Evolutionary conservation across 1,140 invertebrate species (phyloP), one percentile per base, ranked within the genome.

Genomic region (Cherax destructor): DNA sequence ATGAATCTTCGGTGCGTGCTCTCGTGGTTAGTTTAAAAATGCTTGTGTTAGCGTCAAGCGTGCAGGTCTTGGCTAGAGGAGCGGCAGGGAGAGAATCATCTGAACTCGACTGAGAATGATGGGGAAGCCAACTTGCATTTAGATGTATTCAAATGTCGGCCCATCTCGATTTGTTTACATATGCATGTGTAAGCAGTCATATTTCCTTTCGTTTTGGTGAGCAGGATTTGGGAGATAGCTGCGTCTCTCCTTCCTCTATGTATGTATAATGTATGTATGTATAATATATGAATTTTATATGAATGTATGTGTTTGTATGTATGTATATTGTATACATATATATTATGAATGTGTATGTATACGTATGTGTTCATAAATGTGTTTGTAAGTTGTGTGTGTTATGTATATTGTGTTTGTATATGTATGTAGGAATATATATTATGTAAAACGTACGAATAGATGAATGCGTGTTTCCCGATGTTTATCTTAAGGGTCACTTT

Each of bases 101-200:
- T 88, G 74, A 88, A 80, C 86, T 61, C 56, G 10, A 50, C 77
- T 49, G 21, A 83, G 79, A 83, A 72, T 72, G 61, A 88, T 81
- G 79, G 79, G 9, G 87, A 88, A 78, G 87, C 87, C 50, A 50
- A 81, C 78, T 65, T 52, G 87, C 79, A 88, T 88, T 83, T 88
- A 88, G 61, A 88, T 88, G 87, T 88, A 88, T 88, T 88, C 87
- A 81, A 88, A 88, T 83, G 50, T 78, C 24, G 78, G 61, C 47
- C 76, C 78, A 83, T 78, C 87, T 83, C 87, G 61, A 88, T 88
- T 88, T 88, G 87, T 88, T 88, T 88, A 88, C 79, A 88, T 88
- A 88, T 88, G 87, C 87, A 83, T 52, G 79, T 83, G 87, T 88
- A 88, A 88, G 87, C 87, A 81, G 78, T 81, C 87, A 88, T 88